Evolutionary conservation across 2,797 vertebrate species (phyloP).

Genomic region (Diglossa cyanea): DNA sequence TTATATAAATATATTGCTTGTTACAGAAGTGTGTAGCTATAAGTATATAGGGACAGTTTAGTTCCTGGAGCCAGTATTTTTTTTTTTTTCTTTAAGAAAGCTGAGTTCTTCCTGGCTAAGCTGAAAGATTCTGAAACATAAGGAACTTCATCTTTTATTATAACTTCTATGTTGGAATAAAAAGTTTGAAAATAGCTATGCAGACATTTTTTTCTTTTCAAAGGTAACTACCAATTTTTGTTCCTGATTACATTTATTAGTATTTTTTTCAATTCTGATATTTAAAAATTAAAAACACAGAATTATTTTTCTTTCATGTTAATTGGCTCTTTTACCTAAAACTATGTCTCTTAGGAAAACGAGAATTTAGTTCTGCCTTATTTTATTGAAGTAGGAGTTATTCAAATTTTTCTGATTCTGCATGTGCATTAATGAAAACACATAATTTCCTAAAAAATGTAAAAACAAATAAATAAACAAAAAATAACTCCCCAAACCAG

Average conservation of each 20-base stretch:
- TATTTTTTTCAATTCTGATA: not conserved
- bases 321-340: not conserved
- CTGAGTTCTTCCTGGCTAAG: not conserved
- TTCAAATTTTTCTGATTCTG: not conserved
- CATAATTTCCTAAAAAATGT: not conserved
- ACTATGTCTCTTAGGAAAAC: not conserved
- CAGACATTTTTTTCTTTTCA: not conserved
- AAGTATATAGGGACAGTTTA: not conserved
- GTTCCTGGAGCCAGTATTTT: not conserved
- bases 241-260: not conserved
- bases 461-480: not conserved
- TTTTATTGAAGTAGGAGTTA: not conserved
- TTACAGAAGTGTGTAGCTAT: fast-evolving
- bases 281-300: not conserved
- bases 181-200: not conserved
- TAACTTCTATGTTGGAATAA: not conserved
- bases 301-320: not conserved
- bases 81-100: not conserved
- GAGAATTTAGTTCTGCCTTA: not conserved
- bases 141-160: not conserved
- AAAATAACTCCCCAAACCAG: fast-evolving
- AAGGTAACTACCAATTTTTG: not conserved
- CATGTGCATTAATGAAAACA: not conserved
- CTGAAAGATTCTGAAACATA: not conserved
- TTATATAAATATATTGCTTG: not conserved